Conservation (phyloP, 2,888 invertebrate species). For the Epiblema foenella region DNA sequence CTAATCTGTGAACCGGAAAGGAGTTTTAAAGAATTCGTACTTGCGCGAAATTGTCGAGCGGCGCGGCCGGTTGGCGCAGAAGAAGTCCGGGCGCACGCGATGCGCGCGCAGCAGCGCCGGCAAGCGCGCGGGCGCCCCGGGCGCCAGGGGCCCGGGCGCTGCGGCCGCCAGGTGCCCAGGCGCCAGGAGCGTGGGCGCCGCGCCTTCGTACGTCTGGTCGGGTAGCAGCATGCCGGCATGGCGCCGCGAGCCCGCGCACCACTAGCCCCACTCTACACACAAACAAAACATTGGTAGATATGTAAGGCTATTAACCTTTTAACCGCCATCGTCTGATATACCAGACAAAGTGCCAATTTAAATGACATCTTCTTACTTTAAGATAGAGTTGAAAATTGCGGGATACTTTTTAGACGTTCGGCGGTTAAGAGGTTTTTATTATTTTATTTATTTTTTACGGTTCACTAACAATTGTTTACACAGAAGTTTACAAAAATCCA, state of each 20-base stretch:
- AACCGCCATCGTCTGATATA: too few relatives aligned
- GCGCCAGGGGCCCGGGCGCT: conserved; percentile 59
- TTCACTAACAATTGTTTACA: too few relatives aligned
- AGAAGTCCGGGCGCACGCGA: conserved; percentile 90
- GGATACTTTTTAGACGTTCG: too few relatives aligned
- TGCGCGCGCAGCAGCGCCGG: conserved; percentile 73
- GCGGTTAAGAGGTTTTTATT: too few relatives aligned
- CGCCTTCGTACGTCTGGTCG: conserved; percentile 91
- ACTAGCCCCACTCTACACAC: conserved; percentile 33
- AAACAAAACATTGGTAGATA: background rate
- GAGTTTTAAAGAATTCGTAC: background rate
- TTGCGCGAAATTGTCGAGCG: conserved; percentile 35
- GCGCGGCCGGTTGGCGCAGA: conserved; percentile 87
- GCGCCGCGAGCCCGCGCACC: conserved; percentile 43
- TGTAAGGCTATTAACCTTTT: too few relatives aligned
- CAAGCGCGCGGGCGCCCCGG: conserved; percentile 85
- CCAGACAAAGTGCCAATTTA: too few relatives aligned
- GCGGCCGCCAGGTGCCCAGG: conserved; percentile 62
- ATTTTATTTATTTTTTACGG: too few relatives aligned
- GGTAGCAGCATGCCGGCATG: conserved; percentile 89
- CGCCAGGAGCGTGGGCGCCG: conserved; percentile 60
- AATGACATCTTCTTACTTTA: too few relatives aligned
- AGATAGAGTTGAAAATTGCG: too few relatives aligned
- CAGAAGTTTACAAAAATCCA: too few relatives aligned
- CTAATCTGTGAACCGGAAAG: too few relatives aligned